These are phyloP conservation scores for Callorhinus ursinus DNA, from an alignment of 2,113 vertebrate genomes.

Conservation along the genomic window DNA sequence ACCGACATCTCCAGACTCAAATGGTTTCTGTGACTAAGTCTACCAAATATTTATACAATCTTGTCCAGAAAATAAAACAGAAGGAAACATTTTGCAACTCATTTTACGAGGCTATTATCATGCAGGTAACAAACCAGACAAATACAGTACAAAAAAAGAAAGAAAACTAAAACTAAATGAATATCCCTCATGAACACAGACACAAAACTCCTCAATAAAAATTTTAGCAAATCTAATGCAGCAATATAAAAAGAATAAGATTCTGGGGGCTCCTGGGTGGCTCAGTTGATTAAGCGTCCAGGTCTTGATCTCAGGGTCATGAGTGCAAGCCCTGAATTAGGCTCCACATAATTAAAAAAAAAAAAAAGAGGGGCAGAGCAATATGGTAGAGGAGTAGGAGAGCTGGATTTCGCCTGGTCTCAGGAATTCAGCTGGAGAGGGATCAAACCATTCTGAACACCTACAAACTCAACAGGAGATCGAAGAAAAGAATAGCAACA, in stretches of 20 bases:
- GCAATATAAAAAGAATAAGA: neutral
- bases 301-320: neutral
- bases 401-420: too few relatives aligned
- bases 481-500: too few relatives aligned
- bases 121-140: neutral
- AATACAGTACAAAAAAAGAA: neutral
- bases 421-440: too few relatives aligned
- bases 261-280: neutral
- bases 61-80: neutral
- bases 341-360: neutral
- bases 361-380: too few relatives aligned
- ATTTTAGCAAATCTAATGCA: slow-evolving; percentile 8
- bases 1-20: neutral
- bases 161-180: neutral
- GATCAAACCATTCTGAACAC: too few relatives aligned
- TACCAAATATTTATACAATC: slow-evolving; percentile 19
- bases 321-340: neutral
- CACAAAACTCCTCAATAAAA: neutral
- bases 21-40: neutral
- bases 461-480: too few relatives aligned
- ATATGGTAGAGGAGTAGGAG: too few relatives aligned
- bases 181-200: neutral
- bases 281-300: neutral
- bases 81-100: neutral
- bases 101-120: neutral